phyloP scores from a whole-genome alignment of 37 sponge, comb jelly and placozoan species.

The Geodia barretti region DNA sequence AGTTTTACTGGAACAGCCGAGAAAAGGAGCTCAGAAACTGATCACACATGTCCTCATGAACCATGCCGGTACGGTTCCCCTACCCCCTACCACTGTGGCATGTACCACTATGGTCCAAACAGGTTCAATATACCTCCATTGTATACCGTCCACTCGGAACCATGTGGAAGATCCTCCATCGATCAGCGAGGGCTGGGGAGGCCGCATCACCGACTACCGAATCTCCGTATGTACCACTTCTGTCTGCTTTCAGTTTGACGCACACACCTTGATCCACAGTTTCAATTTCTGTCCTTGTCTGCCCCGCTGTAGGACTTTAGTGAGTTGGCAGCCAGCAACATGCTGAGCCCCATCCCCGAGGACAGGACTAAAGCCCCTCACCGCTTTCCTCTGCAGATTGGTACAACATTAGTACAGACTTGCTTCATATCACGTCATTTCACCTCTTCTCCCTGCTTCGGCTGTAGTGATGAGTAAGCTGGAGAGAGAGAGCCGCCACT shows the following conservation, averaged over 20 bases:
- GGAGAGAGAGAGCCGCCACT: constrained; percentile 71
- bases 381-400: constrained; percentile 47
- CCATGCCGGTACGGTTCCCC: constrained; percentile 36
- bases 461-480: constrained; percentile 49
- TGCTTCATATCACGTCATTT: background rate
- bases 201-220: constrained; percentile 90
- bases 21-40: constrained; percentile 35
- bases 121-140: constrained; percentile 83
- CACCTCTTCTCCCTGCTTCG: background rate
- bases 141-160: constrained; percentile 56
- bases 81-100: background rate
- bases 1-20: constrained; percentile 88
- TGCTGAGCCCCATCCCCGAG: constrained; percentile 51
- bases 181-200: constrained; percentile 86
- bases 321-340: constrained; percentile 59
- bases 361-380: constrained; percentile 63
- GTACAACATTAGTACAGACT: constrained; percentile 18
- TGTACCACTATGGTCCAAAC: background rate
- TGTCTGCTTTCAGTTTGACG: background rate
- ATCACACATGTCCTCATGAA: constrained; percentile 73
- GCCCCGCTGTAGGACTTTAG: constrained; percentile 70
- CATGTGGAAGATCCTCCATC: constrained; percentile 90
- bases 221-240: constrained; percentile 49
- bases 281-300: background rate
- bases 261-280: background rate